Percentiles rank a stretch among this genome's conserved stretches.
Conservation (phyloP, 2,113 vertebrate genomes). For the Nothoprocta pentlandii region DNA sequence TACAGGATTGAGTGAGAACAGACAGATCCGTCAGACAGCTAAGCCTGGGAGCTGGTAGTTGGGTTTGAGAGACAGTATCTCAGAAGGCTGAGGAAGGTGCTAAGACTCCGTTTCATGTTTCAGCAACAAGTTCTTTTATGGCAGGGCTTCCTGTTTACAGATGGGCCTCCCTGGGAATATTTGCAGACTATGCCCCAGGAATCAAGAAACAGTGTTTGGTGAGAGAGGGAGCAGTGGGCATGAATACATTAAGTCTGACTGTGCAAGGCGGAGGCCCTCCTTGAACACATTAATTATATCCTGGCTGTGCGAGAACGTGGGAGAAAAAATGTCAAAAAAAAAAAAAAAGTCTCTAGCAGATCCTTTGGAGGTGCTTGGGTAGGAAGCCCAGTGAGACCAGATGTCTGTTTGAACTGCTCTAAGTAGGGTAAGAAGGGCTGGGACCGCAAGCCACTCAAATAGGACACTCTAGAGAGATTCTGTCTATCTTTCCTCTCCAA, state of each 20-base stretch:
- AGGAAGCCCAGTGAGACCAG: neutral
- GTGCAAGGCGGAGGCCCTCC: neutral
- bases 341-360: neutral
- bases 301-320: neutral
- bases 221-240: constrained; percentile 11
- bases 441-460: neutral
- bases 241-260: neutral
- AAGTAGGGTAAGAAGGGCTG: neutral
- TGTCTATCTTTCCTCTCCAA: neutral
- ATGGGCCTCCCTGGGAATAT: constrained; percentile 9
- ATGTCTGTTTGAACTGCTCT: neutral
- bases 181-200: neutral
- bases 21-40: neutral
- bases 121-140: constrained; percentile 38
- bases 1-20: neutral
- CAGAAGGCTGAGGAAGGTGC: constrained; percentile 6
- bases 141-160: constrained; percentile 31
- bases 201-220: neutral
- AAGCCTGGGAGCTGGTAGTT: neutral
- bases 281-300: neutral
- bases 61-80: constrained; percentile 1
- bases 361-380: neutral
- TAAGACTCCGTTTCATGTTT: neutral
- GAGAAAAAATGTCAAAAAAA: too few relatives aligned
- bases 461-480: neutral